phyloP scores from a whole-genome alignment of 1,140 invertebrate genomes.

The Helicoverpa armigera region DNA sequence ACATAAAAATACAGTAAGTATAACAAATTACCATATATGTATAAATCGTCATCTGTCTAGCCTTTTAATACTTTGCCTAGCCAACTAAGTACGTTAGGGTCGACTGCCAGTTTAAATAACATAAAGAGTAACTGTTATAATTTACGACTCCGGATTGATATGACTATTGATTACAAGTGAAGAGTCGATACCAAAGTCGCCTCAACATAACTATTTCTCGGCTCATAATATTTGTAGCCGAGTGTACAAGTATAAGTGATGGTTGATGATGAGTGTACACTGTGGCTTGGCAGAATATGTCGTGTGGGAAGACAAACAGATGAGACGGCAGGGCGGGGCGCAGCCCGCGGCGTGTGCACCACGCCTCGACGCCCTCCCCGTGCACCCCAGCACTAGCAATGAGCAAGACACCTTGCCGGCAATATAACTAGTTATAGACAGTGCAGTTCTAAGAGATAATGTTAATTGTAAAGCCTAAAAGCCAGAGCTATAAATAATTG shows the following conservation, averaged over 20 bases:
- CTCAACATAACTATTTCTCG: too few relatives aligned
- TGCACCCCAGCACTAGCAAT: slow-evolving; percentile 40
- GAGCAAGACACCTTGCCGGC: background rate
- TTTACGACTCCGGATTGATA: too few relatives aligned
- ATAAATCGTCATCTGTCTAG: background rate
- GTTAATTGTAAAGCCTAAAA: background rate
- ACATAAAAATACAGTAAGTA: background rate
- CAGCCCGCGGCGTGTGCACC: slow-evolving; percentile 63
- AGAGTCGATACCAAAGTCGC: too few relatives aligned
- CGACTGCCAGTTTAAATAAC: too few relatives aligned
- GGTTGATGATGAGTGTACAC: background rate
- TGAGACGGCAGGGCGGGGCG: slow-evolving; percentile 58
- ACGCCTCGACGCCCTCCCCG: slow-evolving; percentile 66
- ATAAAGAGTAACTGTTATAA: too few relatives aligned
- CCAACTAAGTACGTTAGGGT: too few relatives aligned
- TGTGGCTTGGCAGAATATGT: slow-evolving; percentile 45
- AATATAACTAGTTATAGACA: background rate
- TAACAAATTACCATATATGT: background rate
- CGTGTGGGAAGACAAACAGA: slow-evolving; percentile 72
- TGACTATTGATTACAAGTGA: too few relatives aligned
- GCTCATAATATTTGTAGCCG: background rate
- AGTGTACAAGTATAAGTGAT: background rate
- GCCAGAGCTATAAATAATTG: too few relatives aligned
- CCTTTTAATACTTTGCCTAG: too few relatives aligned
- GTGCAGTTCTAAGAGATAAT: background rate